These are phyloP conservation scores for Rallus crepitans DNA, from an alignment of 2,797 vertebrate genomes.

Conservation along the genomic window DNA sequence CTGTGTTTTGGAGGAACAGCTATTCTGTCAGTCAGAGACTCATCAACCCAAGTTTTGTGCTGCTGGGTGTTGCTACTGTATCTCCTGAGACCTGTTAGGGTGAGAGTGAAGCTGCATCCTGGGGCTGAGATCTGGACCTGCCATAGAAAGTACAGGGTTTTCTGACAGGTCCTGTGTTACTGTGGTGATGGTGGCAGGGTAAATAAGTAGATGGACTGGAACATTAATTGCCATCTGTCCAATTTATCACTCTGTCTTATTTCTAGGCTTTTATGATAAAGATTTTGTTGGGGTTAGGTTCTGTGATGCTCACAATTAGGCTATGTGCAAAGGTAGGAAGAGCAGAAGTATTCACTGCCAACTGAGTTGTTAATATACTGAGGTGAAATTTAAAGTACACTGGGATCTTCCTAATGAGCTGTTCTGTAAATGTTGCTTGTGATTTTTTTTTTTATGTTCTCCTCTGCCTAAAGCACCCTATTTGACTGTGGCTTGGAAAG, in stretches of 20 bases:
- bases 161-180: not conserved
- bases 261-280: not conserved
- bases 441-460: not conserved
- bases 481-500: not conserved
- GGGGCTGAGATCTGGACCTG: not conserved
- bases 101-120: not conserved
- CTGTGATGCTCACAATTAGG: not conserved
- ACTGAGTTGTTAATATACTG: not conserved
- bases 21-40: not conserved
- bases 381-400: not conserved
- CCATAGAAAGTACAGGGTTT: not conserved
- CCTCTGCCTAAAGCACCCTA: not conserved
- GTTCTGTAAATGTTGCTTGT: not conserved
- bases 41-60: not conserved
- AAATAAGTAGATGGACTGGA: not conserved
- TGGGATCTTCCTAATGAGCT: not conserved
- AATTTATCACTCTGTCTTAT: not conserved
- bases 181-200: not conserved
- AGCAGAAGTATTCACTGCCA: not conserved
- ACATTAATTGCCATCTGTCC: not conserved
- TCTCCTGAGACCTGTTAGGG: not conserved
- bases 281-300: not conserved
- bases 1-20: not conserved
- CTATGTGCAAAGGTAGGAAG: not conserved
- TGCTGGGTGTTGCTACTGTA: not conserved